A percentile compares a stretch with the other conserved stretches of the same genome.
Conservation (phyloP, 37 sponge, comb jelly and placozoan genomes). For the Theonella swinhoei region DNA sequence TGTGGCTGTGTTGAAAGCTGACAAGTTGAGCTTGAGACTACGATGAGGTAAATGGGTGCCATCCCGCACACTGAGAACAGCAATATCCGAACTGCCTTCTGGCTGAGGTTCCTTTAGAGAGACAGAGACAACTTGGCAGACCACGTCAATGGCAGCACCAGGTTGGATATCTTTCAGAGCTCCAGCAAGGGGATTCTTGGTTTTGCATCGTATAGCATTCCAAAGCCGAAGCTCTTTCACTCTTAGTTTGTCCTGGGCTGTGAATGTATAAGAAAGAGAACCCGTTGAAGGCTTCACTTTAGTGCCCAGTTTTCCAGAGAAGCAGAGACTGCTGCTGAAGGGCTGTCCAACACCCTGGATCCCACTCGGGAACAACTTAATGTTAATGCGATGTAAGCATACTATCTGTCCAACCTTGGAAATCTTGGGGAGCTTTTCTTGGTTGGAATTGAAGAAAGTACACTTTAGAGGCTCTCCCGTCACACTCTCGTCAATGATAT, state of each 20-base stretch:
- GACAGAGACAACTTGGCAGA: slow-evolving; percentile 39
- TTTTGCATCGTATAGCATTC: background rate
- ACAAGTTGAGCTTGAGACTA: background rate
- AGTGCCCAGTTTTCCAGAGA: slow-evolving; percentile 1
- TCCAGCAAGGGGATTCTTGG: background rate
- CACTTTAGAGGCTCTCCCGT: slow-evolving; percentile 6
- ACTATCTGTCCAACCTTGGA: slow-evolving; percentile 35
- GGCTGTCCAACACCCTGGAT: slow-evolving; percentile 4
- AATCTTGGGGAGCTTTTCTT: slow-evolving; percentile 33
- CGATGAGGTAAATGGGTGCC: slow-evolving; percentile 1
- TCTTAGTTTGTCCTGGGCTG: slow-evolving; percentile 12
- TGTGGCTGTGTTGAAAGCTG: background rate
- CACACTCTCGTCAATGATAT: slow-evolving; percentile 38
- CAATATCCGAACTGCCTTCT: background rate
- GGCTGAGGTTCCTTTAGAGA: background rate
- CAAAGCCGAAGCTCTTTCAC: slow-evolving; percentile 49
- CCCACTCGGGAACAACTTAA: background rate
- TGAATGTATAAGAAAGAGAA: slow-evolving; percentile 12
- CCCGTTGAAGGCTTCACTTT: slow-evolving; percentile 34
- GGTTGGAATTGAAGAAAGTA: slow-evolving; percentile 21
- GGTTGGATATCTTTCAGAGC: background rate
- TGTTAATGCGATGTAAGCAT: slow-evolving; percentile 31
- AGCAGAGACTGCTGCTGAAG: slow-evolving; percentile 20
- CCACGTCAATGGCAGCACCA: slow-evolving; percentile 14
- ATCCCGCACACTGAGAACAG: slow-evolving; percentile 45